Conservation (phyloP, 2,888 invertebrate species). For the Drosophila engyochracea region DNA sequence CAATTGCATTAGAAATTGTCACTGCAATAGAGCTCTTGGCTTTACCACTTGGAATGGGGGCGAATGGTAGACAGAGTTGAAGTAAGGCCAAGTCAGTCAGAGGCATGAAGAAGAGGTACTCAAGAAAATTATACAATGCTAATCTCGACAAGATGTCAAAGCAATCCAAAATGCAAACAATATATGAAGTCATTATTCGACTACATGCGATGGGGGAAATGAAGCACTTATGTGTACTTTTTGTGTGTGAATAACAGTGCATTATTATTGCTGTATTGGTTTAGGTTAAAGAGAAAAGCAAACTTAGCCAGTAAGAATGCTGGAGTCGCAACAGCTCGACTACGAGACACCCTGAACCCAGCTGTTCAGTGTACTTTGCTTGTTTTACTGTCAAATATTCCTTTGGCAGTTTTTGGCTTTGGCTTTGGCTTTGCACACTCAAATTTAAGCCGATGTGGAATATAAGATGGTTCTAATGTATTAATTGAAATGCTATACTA, state of each 20-base stretch:
- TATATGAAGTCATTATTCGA: constrained; percentile 8
- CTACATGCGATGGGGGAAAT: constrained; percentile 12
- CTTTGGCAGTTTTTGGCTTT: background rate
- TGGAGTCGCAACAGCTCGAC: background rate
- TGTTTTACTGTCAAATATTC: background rate
- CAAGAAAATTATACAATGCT: constrained; percentile 6
- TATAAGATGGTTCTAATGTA: background rate
- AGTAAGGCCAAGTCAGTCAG: constrained; percentile 13
- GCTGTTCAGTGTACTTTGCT: background rate
- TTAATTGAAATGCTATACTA: background rate
- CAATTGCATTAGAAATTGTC: constrained; percentile 55
- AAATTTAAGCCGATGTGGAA: background rate
- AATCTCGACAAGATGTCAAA: constrained; percentile 10
- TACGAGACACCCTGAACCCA: background rate
- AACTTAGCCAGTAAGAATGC: background rate
- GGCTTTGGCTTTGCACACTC: background rate
- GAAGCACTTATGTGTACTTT: background rate
- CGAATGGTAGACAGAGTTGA: background rate
- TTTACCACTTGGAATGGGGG: background rate
- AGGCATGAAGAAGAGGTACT: background rate
- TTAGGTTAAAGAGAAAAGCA: background rate
- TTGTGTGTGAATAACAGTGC: constrained; percentile 4
- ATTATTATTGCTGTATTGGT: background rate
- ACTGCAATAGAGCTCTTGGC: constrained; percentile 2
- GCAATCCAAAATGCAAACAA: constrained; percentile 11